phyloP scores from a whole-genome alignment of 1,140 invertebrate genomes.

The Sinonovacula constricta region DNA sequence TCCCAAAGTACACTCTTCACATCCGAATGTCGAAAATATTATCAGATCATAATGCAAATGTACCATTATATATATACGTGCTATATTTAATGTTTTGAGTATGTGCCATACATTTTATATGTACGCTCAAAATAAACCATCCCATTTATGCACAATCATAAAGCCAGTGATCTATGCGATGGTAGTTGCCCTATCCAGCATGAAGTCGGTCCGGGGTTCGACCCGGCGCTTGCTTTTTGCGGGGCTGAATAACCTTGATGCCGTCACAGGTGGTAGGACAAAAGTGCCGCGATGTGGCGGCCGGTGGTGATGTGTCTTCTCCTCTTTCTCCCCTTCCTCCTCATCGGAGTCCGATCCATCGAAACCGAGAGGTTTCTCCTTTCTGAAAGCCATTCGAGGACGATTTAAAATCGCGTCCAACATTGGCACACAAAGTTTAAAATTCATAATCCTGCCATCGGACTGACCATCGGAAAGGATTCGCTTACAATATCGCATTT shows the following conservation, averaged over 20 bases:
- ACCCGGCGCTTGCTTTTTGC: constrained; percentile 9
- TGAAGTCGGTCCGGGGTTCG: too few species aligned
- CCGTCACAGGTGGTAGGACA: constrained; percentile 32
- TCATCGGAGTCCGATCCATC: constrained; percentile 6
- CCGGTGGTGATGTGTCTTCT: background rate
- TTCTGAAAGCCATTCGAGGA: constrained; percentile 17
- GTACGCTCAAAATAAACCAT: too few species aligned
- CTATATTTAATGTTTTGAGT: too few species aligned
- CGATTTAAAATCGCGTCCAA: constrained; percentile 44
- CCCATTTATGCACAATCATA: too few species aligned
- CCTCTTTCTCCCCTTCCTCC: background rate
- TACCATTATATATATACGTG: too few species aligned
- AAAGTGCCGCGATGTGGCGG: constrained; percentile 9
- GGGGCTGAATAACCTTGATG: constrained; percentile 32
- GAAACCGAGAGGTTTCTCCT: constrained; percentile 35
- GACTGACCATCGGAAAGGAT: constrained; percentile 29
- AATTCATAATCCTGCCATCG: constrained; percentile 46
- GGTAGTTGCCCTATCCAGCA: too few species aligned
- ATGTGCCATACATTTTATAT: too few species aligned
- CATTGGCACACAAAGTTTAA: constrained; percentile 30
- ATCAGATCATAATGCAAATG: too few species aligned
- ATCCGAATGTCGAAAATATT: too few species aligned
- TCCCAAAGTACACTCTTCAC: too few species aligned
- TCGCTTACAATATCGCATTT: constrained; percentile 31
- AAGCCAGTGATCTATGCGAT: too few species aligned